Base-by-base conservation (phyloP, 2,113 vertebrate genomes). In the Pseudonaja textilis region DNA sequence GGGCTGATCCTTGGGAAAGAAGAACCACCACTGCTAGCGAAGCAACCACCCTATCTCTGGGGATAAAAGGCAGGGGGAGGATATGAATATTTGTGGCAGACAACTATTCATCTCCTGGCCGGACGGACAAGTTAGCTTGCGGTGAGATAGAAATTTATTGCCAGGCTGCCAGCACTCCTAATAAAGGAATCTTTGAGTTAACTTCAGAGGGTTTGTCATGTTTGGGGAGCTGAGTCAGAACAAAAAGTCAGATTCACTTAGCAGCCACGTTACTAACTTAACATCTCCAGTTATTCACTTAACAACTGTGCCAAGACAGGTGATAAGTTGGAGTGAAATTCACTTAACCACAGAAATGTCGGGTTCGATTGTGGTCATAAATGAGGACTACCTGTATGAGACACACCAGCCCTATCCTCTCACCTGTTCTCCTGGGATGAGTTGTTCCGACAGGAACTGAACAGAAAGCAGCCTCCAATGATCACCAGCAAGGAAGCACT, bases 401-500 rank as follows among this genome's bases (percentile, higher is more conserved):
- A 11, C 55, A 89, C 2, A 2, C 5, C 4, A 5, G 26, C 2
- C 3, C 9, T 12, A 25, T 12, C 23, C 55, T 87, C 57, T 59
- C 56, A 97, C 96, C 93, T 93, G 52, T 94, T 8, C 4, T 94
- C 93, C 8, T 85, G 59, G 0, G 94, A 14, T 0, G 87, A 29
- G 3, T 69, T 18, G 0, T 90, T 18, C 88, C 95, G 98, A 96
- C 98, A 98, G 91, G 97, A 96, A 89, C 96, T 98, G 90, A 97
- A 97, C 47, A 99, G 97, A 87, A 97, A 97, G 4, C 94, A 81
- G 39, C 99, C 98, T 0, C 98, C 98, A 9, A 97, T 96, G 55
- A 99, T 97, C 93, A 98, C 96, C 2, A 99, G 97, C 89, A 98
- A 96, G 0, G 97, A 97, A 4, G 98, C 99, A 6, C 98, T 98